Evolutionary conservation across 2,113 vertebrate genomes (phyloP).

Genomic region (Scatophagus argus): DNA sequence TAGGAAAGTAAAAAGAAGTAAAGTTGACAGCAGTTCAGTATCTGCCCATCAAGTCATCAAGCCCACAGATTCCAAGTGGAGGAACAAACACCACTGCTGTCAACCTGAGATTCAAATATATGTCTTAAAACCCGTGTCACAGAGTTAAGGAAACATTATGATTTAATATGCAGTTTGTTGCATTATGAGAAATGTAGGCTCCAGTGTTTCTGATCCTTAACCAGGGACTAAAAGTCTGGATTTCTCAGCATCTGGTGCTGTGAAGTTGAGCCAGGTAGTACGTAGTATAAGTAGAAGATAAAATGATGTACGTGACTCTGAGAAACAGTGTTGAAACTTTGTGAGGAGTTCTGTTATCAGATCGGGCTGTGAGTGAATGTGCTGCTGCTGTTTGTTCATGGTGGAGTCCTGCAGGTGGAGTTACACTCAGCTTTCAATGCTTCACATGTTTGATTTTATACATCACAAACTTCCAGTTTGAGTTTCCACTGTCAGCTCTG

Average conservation of each 20-base stretch:
- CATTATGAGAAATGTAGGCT: not conserved
- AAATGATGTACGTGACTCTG: no score
- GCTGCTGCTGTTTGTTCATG: slow-evolving; percentile 69
- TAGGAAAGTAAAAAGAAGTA: no score
- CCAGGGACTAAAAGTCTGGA: not conserved
- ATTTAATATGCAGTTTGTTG: not conserved
- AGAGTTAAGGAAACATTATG: no score
- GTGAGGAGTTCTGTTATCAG: slow-evolving; percentile 35
- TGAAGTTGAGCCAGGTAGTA: no score
- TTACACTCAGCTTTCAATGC: not conserved
- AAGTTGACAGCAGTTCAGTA: no score
- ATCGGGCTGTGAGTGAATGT: not conserved
- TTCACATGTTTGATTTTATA: slow-evolving; percentile 12
- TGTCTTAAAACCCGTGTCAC: no score
- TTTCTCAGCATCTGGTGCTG: no score
- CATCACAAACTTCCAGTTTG: slow-evolving; percentile 8
- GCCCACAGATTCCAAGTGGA: no score
- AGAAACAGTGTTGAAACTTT: not conserved
- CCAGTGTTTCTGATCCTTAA: not conserved
- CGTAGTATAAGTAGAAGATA: no score
- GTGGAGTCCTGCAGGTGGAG: slow-evolving; percentile 55
- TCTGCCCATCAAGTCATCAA: no score
- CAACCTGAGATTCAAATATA: no score
- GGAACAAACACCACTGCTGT: no score
- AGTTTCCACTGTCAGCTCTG: not conserved